Conservation (phyloP, 2,113 vertebrate species). For the Rhabdomys dilectus region DNA sequence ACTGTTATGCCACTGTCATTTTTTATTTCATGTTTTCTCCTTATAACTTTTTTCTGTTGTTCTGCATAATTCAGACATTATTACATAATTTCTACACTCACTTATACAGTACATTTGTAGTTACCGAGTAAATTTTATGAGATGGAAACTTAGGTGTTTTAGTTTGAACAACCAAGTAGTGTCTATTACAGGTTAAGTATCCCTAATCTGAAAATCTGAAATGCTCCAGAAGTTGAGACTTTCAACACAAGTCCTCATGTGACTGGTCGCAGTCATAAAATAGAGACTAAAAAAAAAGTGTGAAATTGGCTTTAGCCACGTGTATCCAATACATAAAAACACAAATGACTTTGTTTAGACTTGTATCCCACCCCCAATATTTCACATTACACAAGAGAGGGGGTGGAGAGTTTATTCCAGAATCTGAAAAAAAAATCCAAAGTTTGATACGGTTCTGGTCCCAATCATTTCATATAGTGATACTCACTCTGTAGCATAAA, state of each 20-base stretch:
- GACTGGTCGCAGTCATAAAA: not conserved
- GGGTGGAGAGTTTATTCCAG: not conserved
- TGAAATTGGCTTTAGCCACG: not conserved
- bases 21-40: constrained; percentile 42
- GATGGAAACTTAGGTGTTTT: constrained; percentile 59
- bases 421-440: not conserved
- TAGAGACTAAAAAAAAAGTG: not conserved
- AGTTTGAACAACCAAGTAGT: constrained; percentile 41
- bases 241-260: not conserved
- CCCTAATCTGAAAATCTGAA: not conserved
- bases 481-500: not conserved
- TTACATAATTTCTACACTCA: not conserved
- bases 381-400: not conserved
- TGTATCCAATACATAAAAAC: not conserved
- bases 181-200: not conserved
- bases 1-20: not conserved
- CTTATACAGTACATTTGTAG: constrained; percentile 26
- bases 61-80: constrained; percentile 34
- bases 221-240: not conserved
- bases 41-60: constrained; percentile 55
- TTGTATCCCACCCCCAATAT: not conserved
- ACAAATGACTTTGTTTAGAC: not conserved
- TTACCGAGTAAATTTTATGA: constrained; percentile 19
- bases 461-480: not conserved
- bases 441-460: not conserved